Percentiles rank a stretch among this genome's conserved stretches.
phyloP scores from a whole-genome alignment of 2,113 vertebrate genomes.

The Ranitomeya imitator region DNA sequence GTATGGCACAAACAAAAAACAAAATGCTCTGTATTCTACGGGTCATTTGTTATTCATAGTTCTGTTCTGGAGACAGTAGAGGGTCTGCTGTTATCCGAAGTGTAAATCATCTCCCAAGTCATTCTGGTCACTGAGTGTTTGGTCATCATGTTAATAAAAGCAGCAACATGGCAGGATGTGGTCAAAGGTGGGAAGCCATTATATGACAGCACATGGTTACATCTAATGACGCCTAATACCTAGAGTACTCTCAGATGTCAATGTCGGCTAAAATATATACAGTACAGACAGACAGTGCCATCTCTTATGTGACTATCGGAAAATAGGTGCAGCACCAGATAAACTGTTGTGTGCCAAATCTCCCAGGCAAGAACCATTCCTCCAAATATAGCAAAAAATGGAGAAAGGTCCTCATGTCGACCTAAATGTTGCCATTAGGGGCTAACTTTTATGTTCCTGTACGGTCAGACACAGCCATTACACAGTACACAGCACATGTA shows the following conservation, averaged over 20 bases:
- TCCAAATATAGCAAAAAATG: no score
- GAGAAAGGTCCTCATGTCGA: no score
- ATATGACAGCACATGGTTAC: constrained; percentile 15
- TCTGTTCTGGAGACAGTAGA: background rate
- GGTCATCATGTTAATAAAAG: constrained; percentile 19
- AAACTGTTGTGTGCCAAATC: no score
- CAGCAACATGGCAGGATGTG: constrained; percentile 43
- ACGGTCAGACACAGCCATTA: no score
- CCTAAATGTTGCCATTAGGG: no score
- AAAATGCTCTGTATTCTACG: background rate
- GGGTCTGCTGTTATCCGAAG: background rate
- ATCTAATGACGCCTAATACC: constrained; percentile 30
- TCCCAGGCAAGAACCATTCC: no score
- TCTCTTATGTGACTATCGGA: no score
- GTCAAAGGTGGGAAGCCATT: constrained; percentile 36
- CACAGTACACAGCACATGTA: no score
- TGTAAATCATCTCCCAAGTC: background rate
- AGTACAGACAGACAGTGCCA: no score
- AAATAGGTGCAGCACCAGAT: no score
- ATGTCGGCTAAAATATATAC: background rate
- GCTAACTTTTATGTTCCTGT: no score
- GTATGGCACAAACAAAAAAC: background rate
- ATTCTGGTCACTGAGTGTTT: background rate
- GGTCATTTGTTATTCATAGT: constrained; percentile 10
- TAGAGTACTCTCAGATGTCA: background rate